phyloP scores from a whole-genome alignment of 1,140 invertebrate species.

The Temnothorax longispinosus region DNA sequence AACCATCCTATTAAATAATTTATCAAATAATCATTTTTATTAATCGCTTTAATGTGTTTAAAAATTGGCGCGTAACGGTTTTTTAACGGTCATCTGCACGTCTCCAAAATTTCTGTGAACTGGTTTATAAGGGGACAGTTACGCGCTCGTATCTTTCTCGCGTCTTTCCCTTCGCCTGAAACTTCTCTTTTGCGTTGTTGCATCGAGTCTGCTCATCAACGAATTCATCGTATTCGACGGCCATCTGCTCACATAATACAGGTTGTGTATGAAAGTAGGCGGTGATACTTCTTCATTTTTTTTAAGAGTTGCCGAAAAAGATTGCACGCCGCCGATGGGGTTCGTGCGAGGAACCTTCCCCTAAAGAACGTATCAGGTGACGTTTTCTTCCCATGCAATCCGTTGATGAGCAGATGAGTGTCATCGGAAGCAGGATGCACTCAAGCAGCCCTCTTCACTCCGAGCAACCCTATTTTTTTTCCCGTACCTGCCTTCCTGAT shows the following conservation, averaged over 20 bases:
- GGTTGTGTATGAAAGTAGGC: conserved; percentile 73
- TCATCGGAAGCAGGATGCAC: conserved; percentile 70
- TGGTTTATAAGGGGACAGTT: conserved; percentile 54
- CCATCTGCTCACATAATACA: conserved; percentile 78
- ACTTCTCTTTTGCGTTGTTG: conserved; percentile 53
- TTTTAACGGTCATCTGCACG: background rate
- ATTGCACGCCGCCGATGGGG: conserved; percentile 42
- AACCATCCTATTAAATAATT: background rate
- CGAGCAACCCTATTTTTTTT: conserved; percentile 1
- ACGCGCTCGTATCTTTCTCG: conserved; percentile 47
- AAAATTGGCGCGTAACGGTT: background rate
- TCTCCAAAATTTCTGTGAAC: background rate
- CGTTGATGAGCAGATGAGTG: conserved; percentile 55
- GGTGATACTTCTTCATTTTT: conserved; percentile 65
- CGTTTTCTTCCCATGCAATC: conserved; percentile 67
- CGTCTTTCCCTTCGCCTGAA: conserved; percentile 19
- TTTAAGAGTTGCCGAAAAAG: conserved; percentile 53
- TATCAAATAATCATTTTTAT: background rate
- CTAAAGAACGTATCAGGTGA: conserved; percentile 61
- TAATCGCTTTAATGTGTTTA: background rate
- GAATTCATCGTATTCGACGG: conserved; percentile 67
- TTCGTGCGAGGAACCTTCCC: conserved; percentile 13
- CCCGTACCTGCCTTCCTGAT: conserved; percentile 66
- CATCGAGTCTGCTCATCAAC: conserved; percentile 46
- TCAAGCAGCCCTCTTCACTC: background rate